Conservation (phyloP, 2,888 invertebrate species). For the Tetranychus piercei region DNA sequence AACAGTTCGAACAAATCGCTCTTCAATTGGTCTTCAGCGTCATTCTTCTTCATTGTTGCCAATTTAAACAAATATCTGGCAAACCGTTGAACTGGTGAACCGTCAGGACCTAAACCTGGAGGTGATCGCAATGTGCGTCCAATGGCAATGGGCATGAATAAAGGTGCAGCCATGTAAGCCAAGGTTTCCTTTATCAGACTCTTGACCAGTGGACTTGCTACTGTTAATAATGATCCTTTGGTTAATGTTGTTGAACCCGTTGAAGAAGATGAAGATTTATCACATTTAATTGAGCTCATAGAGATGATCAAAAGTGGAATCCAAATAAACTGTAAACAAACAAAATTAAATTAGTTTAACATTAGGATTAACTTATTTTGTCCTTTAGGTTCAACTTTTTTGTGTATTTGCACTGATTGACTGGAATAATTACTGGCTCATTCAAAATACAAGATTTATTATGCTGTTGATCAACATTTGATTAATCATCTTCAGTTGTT, state of each 20-base stretch:
- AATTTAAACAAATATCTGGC: neutral
- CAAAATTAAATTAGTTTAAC: no score
- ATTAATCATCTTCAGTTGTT: no score
- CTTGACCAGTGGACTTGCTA: neutral
- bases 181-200: neutral
- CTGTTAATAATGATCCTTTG: neutral
- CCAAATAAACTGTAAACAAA: no score
- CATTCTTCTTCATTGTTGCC: neutral
- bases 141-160: constrained; percentile 9
- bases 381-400: no score
- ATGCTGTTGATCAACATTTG: no score
- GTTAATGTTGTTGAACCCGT: neutral
- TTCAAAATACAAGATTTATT: no score
- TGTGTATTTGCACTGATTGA: no score
- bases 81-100: neutral
- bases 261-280: neutral
- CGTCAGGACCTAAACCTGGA: neutral
- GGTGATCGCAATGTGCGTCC: neutral
- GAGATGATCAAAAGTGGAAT: neutral
- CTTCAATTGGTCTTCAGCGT: neutral
- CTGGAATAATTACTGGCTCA: no score
- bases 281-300: neutral
- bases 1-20: neutral
- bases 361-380: no score
- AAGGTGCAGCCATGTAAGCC: constrained; percentile 5